Percentiles rank a stretch among this genome's conserved stretches.
Evolutionary conservation across 2,888 invertebrate genomes (phyloP).

Genomic region (Stictocephala bisonia): DNA sequence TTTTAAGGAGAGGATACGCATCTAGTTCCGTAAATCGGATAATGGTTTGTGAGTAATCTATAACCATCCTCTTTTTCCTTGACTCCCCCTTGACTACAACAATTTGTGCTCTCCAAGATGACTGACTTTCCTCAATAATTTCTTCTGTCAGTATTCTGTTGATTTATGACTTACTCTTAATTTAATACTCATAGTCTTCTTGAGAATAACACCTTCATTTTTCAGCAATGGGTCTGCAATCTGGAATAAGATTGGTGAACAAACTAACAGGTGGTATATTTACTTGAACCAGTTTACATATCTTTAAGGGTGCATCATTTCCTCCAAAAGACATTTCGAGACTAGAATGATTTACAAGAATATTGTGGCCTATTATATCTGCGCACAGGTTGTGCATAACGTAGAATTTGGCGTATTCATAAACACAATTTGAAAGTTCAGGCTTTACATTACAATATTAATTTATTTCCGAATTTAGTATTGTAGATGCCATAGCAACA

Average conservation of each 20-base stretch:
- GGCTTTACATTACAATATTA: too few relatives aligned
- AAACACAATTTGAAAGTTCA: too few relatives aligned
- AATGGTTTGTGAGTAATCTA: conserved; percentile 13
- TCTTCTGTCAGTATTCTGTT: conserved; percentile 1
- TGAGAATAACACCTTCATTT: neutral
- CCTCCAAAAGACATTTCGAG: neutral
- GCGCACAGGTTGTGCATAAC: too few relatives aligned
- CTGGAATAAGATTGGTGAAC: neutral
- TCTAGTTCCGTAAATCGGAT: conserved; percentile 25
- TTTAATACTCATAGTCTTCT: neutral
- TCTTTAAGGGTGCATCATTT: neutral
- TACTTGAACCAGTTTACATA: conserved; percentile 12
- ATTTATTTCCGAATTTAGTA: too few relatives aligned
- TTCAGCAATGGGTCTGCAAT: conserved; percentile 14
- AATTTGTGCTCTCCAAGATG: conserved; percentile 31
- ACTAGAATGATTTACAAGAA: neutral
- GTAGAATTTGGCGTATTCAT: too few relatives aligned
- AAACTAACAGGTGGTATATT: neutral
- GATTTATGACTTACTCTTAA: too few relatives aligned
- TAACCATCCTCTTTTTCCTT: neutral
- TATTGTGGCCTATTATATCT: conserved; percentile 33
- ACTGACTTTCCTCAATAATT: conserved; percentile 14
- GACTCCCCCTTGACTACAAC: neutral
- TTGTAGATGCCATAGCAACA: too few relatives aligned
- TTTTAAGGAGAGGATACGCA: conserved; percentile 48